Conservation (phyloP, 2,113 vertebrate species). For the Xyliphius kryptos region DNA sequence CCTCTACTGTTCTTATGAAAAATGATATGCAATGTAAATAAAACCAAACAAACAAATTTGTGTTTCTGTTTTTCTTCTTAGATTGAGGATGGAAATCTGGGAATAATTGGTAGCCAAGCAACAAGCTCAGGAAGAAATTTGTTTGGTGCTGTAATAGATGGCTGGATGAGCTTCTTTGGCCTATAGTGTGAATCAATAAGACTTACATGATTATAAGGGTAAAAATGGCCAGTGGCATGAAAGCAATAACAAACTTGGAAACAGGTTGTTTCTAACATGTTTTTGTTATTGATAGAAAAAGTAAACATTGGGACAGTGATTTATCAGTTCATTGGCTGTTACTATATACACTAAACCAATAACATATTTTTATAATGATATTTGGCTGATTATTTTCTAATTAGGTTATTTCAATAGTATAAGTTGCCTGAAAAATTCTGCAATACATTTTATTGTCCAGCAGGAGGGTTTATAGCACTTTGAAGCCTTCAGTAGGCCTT, state of each 20-base stretch:
- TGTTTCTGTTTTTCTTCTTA: conserved; percentile 5
- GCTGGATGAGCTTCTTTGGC: conserved; percentile 4
- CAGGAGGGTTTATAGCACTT: conserved; percentile 15
- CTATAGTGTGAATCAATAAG: conserved; percentile 7
- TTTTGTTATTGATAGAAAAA: no score
- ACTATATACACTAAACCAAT: no score
- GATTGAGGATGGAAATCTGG: conserved; percentile 25
- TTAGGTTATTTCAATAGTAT: neutral
- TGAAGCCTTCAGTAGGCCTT: neutral
- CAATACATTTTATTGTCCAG: conserved; percentile 20
- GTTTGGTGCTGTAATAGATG: conserved; percentile 6
- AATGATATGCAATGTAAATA: no score
- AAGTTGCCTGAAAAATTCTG: neutral
- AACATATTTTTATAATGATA: no score
- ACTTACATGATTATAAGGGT: neutral
- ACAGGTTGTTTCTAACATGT: no score
- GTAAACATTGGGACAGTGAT: no score
- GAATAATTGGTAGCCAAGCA: conserved; percentile 39
- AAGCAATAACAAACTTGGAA: no score
- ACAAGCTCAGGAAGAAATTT: conserved; percentile 26
- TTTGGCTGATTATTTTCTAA: no score
- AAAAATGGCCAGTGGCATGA: no score
- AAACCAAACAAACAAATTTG: conserved; percentile 9
- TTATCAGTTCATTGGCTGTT: no score
- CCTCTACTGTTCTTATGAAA: no score